Base-by-base conservation (phyloP, 2,888 invertebrate species). In the Timema podura region DNA sequence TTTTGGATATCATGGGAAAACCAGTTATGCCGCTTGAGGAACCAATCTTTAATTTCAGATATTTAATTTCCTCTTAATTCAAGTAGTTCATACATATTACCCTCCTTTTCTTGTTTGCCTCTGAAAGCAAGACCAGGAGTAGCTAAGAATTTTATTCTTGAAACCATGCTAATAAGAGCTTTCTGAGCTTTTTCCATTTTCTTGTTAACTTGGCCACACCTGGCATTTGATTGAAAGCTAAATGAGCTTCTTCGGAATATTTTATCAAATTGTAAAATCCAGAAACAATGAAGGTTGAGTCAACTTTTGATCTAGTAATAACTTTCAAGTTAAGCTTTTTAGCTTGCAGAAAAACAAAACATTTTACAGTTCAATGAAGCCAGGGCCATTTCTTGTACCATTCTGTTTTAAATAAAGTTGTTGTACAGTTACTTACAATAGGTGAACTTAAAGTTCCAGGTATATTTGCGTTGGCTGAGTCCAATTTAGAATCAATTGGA, bases 81-180 rank as follows among this genome's bases (percentile, higher is more conserved):
- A 54, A 54, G 54, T 54, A 54, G 16, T 54, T 54, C 54, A 54
- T 54, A 54, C 54, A 54, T 15, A 54, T 54, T 2, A 54, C n/a
- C 5, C 7, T 54, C 54, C 54, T 54, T 54, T 54, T 54, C 3
- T 5, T 13, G 54, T 54, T 54, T 54, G 54, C n/a, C 1, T 6
- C 51, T 49, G 3, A n/a, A n/a, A n/a, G n/a, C n/a, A n/a, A n/a
- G n/a, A n/a, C n/a, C n/a, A n/a, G n/a, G n/a, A n/a, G n/a, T 49
- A 49, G 5, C 51, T 49, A 49, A 49, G 51, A 49, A 49, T 49
- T 49, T 49, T 49, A 49, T 49, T 13, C 51, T 49, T 3, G 5
- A 49, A 49, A 54, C n/a, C n/a, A 5, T 54, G n/a, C 54, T 13
- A 13, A 13, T 54, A 16, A 54, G 2, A 54, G 54, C 6, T 2